phyloP scores from a whole-genome alignment of 2,888 invertebrate genomes.

The Crematogaster levior region DNA sequence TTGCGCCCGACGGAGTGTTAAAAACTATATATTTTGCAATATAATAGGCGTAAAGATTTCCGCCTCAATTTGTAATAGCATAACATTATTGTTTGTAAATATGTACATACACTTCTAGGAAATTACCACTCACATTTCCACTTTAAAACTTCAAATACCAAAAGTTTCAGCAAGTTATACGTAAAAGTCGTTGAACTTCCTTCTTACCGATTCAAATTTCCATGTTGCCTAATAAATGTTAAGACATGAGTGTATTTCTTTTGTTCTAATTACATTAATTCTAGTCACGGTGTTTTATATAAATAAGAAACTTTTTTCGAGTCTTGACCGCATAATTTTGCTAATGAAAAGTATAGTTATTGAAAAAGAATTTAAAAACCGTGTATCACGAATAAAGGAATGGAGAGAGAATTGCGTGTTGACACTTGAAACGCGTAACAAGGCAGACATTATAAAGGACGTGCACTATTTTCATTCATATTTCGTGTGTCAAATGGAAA shows the following conservation, averaged over 20 bases:
- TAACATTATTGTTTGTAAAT: neutral
- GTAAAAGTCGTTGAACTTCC: neutral
- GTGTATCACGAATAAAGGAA: neutral
- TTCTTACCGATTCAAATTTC: neutral
- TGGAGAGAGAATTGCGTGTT: neutral
- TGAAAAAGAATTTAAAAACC: neutral
- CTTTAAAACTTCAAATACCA: neutral
- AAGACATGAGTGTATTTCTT: neutral
- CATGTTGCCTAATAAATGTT: neutral
- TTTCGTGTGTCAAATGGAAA: constrained; percentile 45
- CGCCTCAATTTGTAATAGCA: neutral
- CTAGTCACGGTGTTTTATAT: too few relatives aligned
- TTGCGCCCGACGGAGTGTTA: too few relatives aligned
- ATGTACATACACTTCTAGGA: neutral
- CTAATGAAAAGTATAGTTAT: neutral
- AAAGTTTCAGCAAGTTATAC: constrained; percentile 14
- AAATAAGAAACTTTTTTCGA: neutral
- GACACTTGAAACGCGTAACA: neutral
- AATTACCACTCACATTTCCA: constrained; percentile 18
- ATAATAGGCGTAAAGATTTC: neutral
- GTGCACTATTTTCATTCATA: constrained; percentile 39
- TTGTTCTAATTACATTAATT: neutral
- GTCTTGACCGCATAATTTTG: neutral
- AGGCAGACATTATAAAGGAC: neutral
- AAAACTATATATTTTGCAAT: neutral